Base-by-base conservation (phyloP, 2,888 invertebrate genomes). In the Sisyra nigra region DNA sequence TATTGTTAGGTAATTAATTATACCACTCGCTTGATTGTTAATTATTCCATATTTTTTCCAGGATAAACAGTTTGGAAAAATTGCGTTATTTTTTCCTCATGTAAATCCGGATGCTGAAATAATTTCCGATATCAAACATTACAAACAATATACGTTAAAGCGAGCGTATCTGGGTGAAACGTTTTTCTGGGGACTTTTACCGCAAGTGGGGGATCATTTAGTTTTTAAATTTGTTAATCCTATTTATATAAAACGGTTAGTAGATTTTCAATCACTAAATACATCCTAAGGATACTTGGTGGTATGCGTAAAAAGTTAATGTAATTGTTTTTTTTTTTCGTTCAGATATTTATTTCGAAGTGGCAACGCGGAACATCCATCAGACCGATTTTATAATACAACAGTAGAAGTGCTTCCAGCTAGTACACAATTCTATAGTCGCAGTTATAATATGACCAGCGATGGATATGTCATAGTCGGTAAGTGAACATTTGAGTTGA, bases 151-250 rank as follows among this genome's bases (percentile, higher is more conserved):
- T 62, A 76, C 80, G 0, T 59, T 93, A 14, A 71, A 74, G 47
- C 73, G 77, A 49, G 93, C 92, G 3, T 96, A 96, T 58, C 67
- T 72, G 14, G 94, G 96, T 0, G 78, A 81, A 49, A 78, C 81
- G 0, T 92, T 81, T 58, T 96, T 93, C 62, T 94, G 93, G 94
- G 93, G 89, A 0, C 62, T 85, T 8, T 67, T 82, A 33, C 94
- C 94, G 0, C 80, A 80, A 53, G 74, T 77, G 8, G 89, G 85
- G 2, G 88, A 92, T 59, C 68, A 76, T 44, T 67, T 93, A 14
- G 73, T 78, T 49, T 83, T 94, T 58, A 76, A 77, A 59, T 92
- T 93, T 58, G 63, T 69, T 39, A 72, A 75, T 42, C 87, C 92
- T 15, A 68, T 76, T 47, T 54, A 60, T 50, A 60, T 88, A 46